Conservation (phyloP, 2,888 invertebrate species). For the Cerastoderma edule region DNA sequence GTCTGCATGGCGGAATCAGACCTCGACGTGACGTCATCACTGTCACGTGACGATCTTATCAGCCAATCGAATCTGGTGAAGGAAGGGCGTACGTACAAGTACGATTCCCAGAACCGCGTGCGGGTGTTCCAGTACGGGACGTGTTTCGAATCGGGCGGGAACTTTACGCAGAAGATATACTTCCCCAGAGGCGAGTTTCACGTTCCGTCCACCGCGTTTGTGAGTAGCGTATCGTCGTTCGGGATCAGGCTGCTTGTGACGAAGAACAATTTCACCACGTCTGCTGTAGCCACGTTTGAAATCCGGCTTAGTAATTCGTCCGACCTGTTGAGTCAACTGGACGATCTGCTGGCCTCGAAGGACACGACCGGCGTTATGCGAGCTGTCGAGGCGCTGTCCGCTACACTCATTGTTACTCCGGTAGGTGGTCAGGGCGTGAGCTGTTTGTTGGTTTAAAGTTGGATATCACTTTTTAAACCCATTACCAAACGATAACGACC, state of each 20-base stretch:
- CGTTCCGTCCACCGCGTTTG: slow-evolving; percentile 71
- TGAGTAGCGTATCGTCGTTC: slow-evolving; percentile 67
- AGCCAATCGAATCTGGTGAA: slow-evolving; percentile 58
- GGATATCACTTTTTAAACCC: too few species aligned
- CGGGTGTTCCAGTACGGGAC: slow-evolving; percentile 70
- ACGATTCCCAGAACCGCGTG: slow-evolving; percentile 66
- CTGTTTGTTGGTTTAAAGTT: too few species aligned
- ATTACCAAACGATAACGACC: too few species aligned
- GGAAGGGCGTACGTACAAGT: slow-evolving; percentile 66
- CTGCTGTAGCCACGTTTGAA: slow-evolving; percentile 54
- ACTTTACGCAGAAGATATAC: slow-evolving; percentile 58
- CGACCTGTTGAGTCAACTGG: slow-evolving; percentile 53
- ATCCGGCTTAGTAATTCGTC: slow-evolving; percentile 64
- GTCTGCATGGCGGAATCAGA: slow-evolving; percentile 74
- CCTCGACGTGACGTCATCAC: slow-evolving; percentile 35
- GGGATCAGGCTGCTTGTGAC: slow-evolving; percentile 74
- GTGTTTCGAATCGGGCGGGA: slow-evolving; percentile 64
- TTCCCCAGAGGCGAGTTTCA: slow-evolving; percentile 69
- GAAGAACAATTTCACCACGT: slow-evolving; percentile 62
- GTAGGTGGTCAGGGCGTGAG: too few species aligned
- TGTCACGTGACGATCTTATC: slow-evolving; percentile 43
- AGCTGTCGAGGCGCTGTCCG: slow-evolving; percentile 56
- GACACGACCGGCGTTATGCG: slow-evolving; percentile 63
- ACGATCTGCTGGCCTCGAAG: slow-evolving; percentile 59
- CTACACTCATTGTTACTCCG: slow-evolving; percentile 40